These are phyloP conservation scores for Ficedula albicollis DNA, from an alignment of 2,797 vertebrate genomes.

Conservation along the genomic window DNA sequence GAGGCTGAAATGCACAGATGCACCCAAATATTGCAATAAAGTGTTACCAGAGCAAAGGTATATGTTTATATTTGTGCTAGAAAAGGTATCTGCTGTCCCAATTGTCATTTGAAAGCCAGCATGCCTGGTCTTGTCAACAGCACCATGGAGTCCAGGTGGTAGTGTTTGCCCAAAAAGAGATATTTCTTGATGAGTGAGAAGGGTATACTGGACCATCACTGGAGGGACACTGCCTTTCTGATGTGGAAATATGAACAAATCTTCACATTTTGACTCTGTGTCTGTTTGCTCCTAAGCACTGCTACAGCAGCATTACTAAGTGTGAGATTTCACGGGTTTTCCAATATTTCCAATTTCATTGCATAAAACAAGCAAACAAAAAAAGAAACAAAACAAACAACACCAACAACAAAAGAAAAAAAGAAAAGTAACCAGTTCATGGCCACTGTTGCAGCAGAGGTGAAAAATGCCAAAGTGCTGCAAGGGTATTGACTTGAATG, in stretches of 20 bases:
- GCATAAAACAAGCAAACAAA: not conserved
- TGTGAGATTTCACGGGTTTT: not conserved
- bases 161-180: not conserved
- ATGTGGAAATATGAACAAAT: not conserved
- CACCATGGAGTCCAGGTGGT: not conserved
- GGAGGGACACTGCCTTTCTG: not conserved
- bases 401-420: not conserved
- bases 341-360: not conserved
- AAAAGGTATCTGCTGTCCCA: not conserved
- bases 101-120: not conserved
- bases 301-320: not conserved
- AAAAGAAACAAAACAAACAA: not conserved
- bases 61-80: not conserved
- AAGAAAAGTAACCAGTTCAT: not conserved
- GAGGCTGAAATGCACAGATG: not conserved
- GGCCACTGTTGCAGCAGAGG: not conserved
- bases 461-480: not conserved
- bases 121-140: not conserved
- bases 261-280: not conserved
- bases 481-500: not conserved
- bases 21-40: not conserved
- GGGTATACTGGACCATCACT: not conserved
- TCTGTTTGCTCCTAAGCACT: not conserved
- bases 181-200: not conserved
- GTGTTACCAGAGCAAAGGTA: not conserved